Conservation (phyloP, 2,113 vertebrate genomes). For the Sceloporus tristichus region DNA sequence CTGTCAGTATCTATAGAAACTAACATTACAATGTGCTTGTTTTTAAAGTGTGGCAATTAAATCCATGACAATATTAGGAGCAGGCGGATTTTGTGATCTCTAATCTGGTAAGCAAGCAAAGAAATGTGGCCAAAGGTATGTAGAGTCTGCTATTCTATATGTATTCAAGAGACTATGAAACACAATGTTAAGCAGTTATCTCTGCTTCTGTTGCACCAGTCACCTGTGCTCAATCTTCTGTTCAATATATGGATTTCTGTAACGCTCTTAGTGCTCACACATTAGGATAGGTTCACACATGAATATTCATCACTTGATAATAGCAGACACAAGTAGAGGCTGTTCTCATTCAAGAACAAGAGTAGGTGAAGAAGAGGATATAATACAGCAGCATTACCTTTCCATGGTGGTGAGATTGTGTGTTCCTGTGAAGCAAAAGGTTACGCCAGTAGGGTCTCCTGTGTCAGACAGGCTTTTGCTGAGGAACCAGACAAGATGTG, state of each 20-base stretch:
- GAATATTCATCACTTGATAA: slow-evolving; percentile 3
- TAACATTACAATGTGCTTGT: neutral
- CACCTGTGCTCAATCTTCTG: neutral
- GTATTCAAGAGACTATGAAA: neutral
- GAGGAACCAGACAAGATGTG: too few species aligned
- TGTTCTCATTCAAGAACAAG: neutral
- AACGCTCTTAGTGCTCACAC: neutral
- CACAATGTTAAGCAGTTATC: neutral
- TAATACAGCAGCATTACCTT: neutral
- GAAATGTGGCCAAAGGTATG: neutral
- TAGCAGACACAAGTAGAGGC: neutral
- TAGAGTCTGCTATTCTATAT: neutral
- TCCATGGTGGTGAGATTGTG: too few species aligned
- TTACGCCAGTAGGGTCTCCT: too few species aligned
- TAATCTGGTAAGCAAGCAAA: neutral
- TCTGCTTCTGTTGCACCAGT: neutral
- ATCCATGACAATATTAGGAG: neutral
- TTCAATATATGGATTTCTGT: slow-evolving; percentile 9
- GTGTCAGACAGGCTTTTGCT: too few species aligned
- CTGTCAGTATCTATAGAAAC: neutral
- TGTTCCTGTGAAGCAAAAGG: too few species aligned
- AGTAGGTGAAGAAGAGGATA: neutral
- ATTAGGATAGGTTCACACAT: neutral
- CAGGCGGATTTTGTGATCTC: neutral
- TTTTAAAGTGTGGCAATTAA: neutral